A percentile compares a stretch with the other conserved stretches of the same genome.
Conservation (phyloP, 30 jellyfish, hydroid and myxozoan genomes). For the Chrysaora quinquecirrha region DNA sequence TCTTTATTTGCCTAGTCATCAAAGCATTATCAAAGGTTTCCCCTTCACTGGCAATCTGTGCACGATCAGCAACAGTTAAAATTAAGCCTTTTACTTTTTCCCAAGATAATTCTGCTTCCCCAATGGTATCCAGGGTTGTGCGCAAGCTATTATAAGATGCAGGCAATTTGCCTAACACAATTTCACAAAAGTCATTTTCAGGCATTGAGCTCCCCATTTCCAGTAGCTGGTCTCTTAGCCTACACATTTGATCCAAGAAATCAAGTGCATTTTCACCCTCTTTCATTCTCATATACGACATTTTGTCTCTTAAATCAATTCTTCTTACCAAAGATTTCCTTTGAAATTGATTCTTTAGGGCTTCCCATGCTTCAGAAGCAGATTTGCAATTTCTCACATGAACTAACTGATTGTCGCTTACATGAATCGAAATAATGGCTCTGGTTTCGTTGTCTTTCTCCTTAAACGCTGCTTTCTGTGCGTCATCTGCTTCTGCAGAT, state of each 20-base stretch:
- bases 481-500: slow-evolving; percentile 4
- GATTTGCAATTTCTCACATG: slow-evolving; percentile 35
- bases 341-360: slow-evolving; percentile 19
- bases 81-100: slow-evolving; percentile 47
- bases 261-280: slow-evolving; percentile 43
- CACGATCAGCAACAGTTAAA: slow-evolving; percentile 55
- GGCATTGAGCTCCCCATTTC: slow-evolving; percentile 49
- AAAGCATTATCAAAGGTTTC: slow-evolving; percentile 39
- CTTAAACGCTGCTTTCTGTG: slow-evolving; percentile 17
- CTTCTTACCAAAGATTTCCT: slow-evolving; percentile 33
- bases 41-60: slow-evolving; percentile 23
- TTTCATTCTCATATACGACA: slow-evolving; percentile 32
- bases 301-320: slow-evolving; percentile 36
- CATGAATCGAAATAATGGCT: slow-evolving; percentile 40
- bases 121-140: slow-evolving; percentile 41
- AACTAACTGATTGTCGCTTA: slow-evolving; percentile 48
- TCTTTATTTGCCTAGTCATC: too few species aligned
- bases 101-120: slow-evolving; percentile 50
- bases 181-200: slow-evolving; percentile 33
- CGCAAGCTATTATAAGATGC: slow-evolving; percentile 39
- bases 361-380: slow-evolving; percentile 38
- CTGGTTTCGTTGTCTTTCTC: slow-evolving; percentile 37
- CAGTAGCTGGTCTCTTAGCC: slow-evolving; percentile 24
- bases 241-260: slow-evolving; percentile 22
- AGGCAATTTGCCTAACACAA: slow-evolving; percentile 51